Base-by-base conservation (phyloP, 1,140 invertebrate genomes). In the Zaprionus ornatus region DNA sequence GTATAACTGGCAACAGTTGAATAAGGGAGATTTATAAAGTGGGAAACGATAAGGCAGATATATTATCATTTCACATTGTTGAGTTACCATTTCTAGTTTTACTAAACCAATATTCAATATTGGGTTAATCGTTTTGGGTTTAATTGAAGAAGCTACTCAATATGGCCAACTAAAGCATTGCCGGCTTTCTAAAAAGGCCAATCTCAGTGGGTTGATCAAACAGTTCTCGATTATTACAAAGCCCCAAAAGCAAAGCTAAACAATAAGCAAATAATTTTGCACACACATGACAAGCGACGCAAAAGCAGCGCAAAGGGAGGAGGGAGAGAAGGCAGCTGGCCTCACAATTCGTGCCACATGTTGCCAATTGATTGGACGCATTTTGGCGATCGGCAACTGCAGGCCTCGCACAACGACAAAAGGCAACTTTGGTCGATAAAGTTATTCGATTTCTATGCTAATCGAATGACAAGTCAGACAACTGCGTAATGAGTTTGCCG, bases 241-340 rank as follows among this genome's bases (percentile, higher is more conserved):
- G 71, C 68, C 74, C 68, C 74, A 77, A 83, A 35, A 50, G 70
- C 40, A 79, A 86, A 86, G 76, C 71, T 83, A 52, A 87, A 87
- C 84, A 88, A 88, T 88, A 88, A 83, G 80, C 84, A 87, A 82
- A 88, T 87, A 87, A 83, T 84, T 87, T 79, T 88, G 64, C 79
- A 76, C 76, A 79, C 83, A 80, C 83, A 87, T 87, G 83, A 82
- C 83, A 87, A 57, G 79, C 77, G n/a, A n/a, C n/a, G n/a, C n/a
- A n/a, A n/a, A n/a, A n/a, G n/a, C 83, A 75, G 57, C n/a, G 27
- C 23, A 12, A 60, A 45, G 32, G 59, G 37, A 32, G 25, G 37
- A 7, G 35, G n/a, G 50, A 10, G 21, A 29, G 2, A 10, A 10
- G 69, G 40, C 57, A 74, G 70, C 63, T 48, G 74, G 72, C 19